A percentile compares a stretch with the other conserved stretches of the same genome.
phyloP scores from a whole-genome alignment of 2,888 invertebrate species.

The Heterodera filipjevi region DNA sequence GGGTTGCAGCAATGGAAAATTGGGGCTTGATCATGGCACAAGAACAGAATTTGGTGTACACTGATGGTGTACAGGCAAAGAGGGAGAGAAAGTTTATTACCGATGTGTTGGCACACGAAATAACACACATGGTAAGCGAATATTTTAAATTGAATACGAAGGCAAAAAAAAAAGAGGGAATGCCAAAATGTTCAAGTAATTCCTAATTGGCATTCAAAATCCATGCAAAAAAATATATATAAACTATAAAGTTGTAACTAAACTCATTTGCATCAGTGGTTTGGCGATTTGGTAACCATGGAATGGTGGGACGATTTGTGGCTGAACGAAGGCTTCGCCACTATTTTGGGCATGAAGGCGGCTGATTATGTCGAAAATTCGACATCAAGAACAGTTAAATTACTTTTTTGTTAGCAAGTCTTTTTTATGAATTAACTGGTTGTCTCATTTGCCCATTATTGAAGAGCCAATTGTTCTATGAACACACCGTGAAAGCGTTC shows the following conservation, averaged over 20 bases:
- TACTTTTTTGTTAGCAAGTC: neutral
- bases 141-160: neutral
- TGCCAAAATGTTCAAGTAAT: no score
- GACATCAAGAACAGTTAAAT: constrained; percentile 24
- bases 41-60: constrained; percentile 40
- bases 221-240: no score
- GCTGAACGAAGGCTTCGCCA: constrained; percentile 54
- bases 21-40: constrained; percentile 51
- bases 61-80: constrained; percentile 23
- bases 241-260: no score
- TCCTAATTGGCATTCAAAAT: no score
- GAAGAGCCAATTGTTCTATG: constrained; percentile 37
- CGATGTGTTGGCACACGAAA: constrained; percentile 48
- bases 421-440: neutral
- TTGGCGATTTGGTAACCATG: constrained; percentile 62
- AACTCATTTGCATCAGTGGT: constrained; percentile 52
- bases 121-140: constrained; percentile 52
- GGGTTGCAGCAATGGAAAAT: constrained; percentile 59
- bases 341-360: constrained; percentile 40
- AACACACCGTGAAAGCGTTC: constrained; percentile 35
- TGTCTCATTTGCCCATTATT: constrained; percentile 1
- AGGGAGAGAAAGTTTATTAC: constrained; percentile 28
- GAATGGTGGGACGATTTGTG: constrained; percentile 61
- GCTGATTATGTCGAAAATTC: constrained; percentile 32
- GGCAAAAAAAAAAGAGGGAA: no score